Conservation (phyloP, 2,888 invertebrate genomes). For the Rotaria sp. region DNA sequence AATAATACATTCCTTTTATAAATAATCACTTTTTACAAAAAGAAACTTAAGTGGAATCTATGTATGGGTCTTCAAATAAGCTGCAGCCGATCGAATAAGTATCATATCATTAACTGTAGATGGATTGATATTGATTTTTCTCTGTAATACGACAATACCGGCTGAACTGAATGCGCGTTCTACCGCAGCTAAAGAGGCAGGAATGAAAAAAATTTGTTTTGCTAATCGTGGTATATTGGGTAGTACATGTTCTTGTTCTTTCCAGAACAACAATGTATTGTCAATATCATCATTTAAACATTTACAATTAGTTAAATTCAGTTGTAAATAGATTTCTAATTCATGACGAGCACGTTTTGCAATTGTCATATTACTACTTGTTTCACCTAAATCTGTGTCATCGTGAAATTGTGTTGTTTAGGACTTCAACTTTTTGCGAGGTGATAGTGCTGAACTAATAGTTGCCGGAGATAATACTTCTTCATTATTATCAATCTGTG, state of each 20-base stretch:
- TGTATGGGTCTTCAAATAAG: neutral
- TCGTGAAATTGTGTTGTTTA: no score
- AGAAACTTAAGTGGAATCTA: neutral
- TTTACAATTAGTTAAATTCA: neutral
- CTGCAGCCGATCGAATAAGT: neutral
- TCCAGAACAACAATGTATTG: neutral
- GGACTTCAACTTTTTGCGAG: no score
- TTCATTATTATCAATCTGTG: no score
- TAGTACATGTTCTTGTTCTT: neutral
- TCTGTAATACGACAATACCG: neutral
- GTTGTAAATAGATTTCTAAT: neutral
- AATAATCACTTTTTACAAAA: neutral
- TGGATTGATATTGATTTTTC: neutral
- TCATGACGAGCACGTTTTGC: neutral
- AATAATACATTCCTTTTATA: no score
- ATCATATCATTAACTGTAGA: neutral
- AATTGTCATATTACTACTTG: no score
- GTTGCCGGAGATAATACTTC: no score
- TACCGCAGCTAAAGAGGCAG: neutral
- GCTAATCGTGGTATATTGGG: neutral
- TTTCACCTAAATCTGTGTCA: no score
- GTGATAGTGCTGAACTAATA: no score
- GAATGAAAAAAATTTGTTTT: neutral
- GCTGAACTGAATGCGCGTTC: neutral
- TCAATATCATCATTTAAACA: neutral